Base-by-base conservation (phyloP, 1,140 invertebrate genomes). In the Tachypleus tridentatus region DNA sequence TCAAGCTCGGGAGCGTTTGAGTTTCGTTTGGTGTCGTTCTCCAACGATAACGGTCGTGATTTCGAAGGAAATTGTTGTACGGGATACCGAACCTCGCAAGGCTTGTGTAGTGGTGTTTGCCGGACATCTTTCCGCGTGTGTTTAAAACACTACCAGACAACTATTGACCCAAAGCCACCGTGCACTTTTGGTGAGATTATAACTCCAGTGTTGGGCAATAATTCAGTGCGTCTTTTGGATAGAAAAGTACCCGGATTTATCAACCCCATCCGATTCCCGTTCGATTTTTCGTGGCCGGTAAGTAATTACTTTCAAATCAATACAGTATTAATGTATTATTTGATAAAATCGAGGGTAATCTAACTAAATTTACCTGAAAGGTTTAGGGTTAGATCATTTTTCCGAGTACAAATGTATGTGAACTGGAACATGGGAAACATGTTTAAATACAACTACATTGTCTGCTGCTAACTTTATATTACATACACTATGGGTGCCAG, bases 151-250 rank as follows among this genome's bases (percentile, higher is more conserved):
- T 96, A 95, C 79, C 92, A 96, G 82, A 87, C 86, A 54, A 88
- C 86, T 75, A 92, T 96, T 75, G 91, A 93, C 80, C 87, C 87
- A 54, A 87, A 84, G 71, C 88, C 89, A 68, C 85, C 85, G 61
- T 97, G 93, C 78, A 95, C 91, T 11, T 96, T 93, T 78, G 93
- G 93, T 71, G 89, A 93, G 80, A 85, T 89, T 66, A 84, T 88
- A 57, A 95, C 91, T 57, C 86, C 88, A n/a, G 86, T 91, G 64
- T 48, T 69, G 3, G 67, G 64, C 48, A 69, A 69, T 54, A 69
- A 69, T 60, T 65, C 67, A 4, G 80, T 93, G 4, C 54, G 54
- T 10, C 56, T 66, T 4, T 88, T 72, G 85, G 29, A 29, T 29
- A 91, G 79, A 82, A 83, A 68, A 81, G 89, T 73, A 82, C 86